Conservation (phyloP, 2,113 vertebrate genomes). For the Ceyx melanurus region DNA sequence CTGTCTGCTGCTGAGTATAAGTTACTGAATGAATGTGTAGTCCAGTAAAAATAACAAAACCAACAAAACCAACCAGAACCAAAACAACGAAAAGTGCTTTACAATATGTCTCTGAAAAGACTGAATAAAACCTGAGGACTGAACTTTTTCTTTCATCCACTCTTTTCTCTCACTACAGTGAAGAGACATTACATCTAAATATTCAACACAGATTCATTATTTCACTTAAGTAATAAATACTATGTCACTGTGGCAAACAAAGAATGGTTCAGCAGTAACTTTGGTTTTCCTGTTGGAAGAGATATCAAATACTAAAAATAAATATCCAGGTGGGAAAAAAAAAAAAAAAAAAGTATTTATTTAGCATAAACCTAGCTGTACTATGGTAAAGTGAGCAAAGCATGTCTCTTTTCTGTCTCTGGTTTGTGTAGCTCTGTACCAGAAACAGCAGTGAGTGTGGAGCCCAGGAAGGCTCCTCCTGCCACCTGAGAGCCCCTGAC, state of each 20-base stretch:
- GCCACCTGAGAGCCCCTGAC: accelerated
- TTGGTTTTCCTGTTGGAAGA: neutral
- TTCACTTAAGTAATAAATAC: slow-evolving; percentile 2
- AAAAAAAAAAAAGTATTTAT: neutral
- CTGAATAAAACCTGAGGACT: neutral
- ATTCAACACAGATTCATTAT: neutral
- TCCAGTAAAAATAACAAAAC: neutral
- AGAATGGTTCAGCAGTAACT: neutral
- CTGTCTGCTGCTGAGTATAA: neutral
- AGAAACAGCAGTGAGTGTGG: neutral
- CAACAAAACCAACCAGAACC: neutral
- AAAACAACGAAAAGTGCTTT: neutral
- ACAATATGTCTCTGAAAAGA: neutral
- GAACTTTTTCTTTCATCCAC: neutral
- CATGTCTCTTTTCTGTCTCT: neutral
- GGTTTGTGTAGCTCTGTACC: neutral
- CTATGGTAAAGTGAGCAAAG: neutral
- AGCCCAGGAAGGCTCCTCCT: neutral
- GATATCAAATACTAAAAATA: neutral
- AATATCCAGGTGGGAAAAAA: neutral
- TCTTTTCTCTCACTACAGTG: neutral
- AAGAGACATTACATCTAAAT: neutral
- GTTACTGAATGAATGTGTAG: neutral
- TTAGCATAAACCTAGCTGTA: neutral
- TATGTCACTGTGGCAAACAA: neutral